These are phyloP conservation scores for Tuta absoluta DNA, from an alignment of 2,888 invertebrate genomes.

Conservation along the genomic window DNA sequence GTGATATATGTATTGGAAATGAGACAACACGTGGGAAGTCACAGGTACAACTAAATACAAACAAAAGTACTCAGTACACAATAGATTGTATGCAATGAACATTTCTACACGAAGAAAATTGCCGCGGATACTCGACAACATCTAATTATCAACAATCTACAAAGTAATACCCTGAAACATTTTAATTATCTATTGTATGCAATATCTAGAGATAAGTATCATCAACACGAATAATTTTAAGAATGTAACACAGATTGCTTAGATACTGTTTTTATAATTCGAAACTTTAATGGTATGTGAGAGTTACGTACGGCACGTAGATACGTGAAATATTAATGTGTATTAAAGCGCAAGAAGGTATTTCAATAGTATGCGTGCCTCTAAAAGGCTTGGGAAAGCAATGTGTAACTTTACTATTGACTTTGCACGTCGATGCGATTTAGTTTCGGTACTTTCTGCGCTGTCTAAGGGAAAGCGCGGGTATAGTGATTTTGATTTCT, in stretches of 20 bases:
- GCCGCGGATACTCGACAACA: background rate
- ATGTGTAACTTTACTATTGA: slow-evolving; percentile 40
- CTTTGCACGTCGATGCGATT: slow-evolving; percentile 41
- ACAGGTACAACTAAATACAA: slow-evolving; percentile 5
- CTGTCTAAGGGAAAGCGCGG: slow-evolving; percentile 46
- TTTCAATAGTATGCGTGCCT: background rate
- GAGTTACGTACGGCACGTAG: background rate
- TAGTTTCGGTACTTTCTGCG: slow-evolving; percentile 16
- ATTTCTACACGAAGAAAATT: background rate
- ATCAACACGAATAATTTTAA: slow-evolving; percentile 9
- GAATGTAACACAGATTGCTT: slow-evolving; percentile 1
- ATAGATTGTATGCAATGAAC: background rate
- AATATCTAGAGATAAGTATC: background rate
- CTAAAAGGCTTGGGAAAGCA: slow-evolving; percentile 22
- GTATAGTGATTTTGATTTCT: slow-evolving; percentile 70
- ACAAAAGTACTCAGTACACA: slow-evolving; percentile 6
- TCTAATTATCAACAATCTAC: slow-evolving; percentile 5
- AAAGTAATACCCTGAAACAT: background rate
- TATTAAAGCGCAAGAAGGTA: background rate
- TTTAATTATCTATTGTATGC: slow-evolving; percentile 15
- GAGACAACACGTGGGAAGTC: slow-evolving; percentile 22
- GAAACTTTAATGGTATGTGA: slow-evolving; percentile 4
- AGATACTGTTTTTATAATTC: background rate
- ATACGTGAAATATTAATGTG: background rate
- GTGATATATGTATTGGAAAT: slow-evolving; percentile 24